phyloP scores from a whole-genome alignment of 2,797 vertebrate species.

The Silurus lanzhouensis region DNA sequence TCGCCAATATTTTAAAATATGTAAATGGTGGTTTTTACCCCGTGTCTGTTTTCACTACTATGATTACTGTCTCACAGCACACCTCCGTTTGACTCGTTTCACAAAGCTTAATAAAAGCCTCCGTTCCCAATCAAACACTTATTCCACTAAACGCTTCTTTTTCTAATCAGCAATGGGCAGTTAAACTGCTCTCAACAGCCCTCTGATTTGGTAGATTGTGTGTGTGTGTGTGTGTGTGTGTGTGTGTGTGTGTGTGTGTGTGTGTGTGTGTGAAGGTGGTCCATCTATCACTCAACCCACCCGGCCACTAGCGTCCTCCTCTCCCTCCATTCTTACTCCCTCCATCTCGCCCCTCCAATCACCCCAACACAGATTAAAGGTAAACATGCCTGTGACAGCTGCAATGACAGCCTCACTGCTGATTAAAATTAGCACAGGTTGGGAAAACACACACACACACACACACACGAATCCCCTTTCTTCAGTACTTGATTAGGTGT shows the following conservation, averaged over 20 bases:
- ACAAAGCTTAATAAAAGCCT: conserved; percentile 45
- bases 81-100: conserved; percentile 36
- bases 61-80: conserved; percentile 34
- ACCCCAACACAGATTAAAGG: conserved; percentile 80
- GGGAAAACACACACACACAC: conserved; percentile 56
- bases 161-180: conserved; percentile 29
- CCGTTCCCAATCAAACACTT: conserved; percentile 33
- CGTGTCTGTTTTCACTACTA: background rate
- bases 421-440: conserved; percentile 88
- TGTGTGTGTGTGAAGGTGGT: conserved; percentile 31
- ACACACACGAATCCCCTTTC: conserved; percentile 7
- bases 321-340: conserved; percentile 68
- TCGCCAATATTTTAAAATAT: background rate
- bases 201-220: conserved; percentile 36
- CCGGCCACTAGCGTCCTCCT: conserved; percentile 19
- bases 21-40: background rate
- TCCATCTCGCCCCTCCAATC: conserved; percentile 82
- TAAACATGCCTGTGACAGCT: conserved; percentile 84
- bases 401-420: conserved; percentile 79
- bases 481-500: conserved; percentile 69
- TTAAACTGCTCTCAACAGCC: conserved; percentile 30
- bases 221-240: conserved; percentile 41
- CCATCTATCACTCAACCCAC: conserved; percentile 39
- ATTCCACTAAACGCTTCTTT: conserved; percentile 16
- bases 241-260: too few species aligned